Conservation (phyloP, 2,888 invertebrate species). For the Augochlorella aurata region DNA sequence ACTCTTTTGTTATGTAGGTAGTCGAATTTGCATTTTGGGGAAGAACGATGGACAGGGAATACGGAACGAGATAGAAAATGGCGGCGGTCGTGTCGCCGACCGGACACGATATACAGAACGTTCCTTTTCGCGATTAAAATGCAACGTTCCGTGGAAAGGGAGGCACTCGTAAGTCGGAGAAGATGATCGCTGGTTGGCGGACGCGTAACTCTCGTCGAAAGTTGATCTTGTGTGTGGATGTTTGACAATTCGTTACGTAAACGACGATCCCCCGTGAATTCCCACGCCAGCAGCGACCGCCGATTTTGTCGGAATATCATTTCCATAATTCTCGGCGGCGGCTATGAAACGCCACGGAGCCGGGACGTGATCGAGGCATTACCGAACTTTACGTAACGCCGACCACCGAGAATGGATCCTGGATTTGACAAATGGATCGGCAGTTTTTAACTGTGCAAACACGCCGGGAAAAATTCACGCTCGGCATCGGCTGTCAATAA, state of each 20-base stretch:
- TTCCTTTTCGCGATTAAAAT: slow-evolving; percentile 10
- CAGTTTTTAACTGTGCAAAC: not conserved
- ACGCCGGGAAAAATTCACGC: not conserved
- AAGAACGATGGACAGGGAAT: not conserved
- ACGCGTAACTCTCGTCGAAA: slow-evolving; percentile 30
- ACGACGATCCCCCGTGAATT: slow-evolving; percentile 24
- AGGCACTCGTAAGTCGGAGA: not conserved
- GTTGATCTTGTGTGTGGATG: slow-evolving; percentile 7
- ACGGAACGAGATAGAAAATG: not conserved
- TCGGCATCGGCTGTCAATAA: not conserved
- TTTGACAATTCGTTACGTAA: slow-evolving; percentile 47
- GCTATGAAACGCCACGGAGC: slow-evolving; percentile 22
- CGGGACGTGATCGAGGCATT: slow-evolving; percentile 30
- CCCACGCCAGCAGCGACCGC: slow-evolving; percentile 10
- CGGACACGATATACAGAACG: too few relatives aligned
- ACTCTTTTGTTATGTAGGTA: not conserved
- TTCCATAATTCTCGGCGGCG: slow-evolving; percentile 41
- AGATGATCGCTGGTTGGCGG: slow-evolving; percentile 13
- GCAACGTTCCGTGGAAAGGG: not conserved
- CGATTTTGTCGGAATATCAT: slow-evolving; percentile 44
- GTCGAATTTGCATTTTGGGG: not conserved
- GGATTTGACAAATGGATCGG: not conserved
- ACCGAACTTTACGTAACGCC: slow-evolving; percentile 26
- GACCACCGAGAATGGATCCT: not conserved
- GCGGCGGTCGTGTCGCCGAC: not conserved